phyloP scores from a whole-genome alignment of 2,797 vertebrate species.

The Pseudochromis fuscus region DNA sequence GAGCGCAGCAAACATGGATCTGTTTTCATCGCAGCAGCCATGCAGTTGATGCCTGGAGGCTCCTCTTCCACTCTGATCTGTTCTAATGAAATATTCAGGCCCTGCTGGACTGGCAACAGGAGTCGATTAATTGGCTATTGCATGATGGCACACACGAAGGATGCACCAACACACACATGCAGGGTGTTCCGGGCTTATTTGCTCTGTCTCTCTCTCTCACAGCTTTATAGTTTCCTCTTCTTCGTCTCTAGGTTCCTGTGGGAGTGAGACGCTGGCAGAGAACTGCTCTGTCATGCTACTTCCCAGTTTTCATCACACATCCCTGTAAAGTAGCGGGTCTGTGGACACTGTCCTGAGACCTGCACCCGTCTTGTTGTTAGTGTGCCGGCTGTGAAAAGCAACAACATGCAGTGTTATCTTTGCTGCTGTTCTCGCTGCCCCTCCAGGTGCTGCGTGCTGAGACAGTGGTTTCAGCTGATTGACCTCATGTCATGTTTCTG shows the following conservation, averaged over 20 bases:
- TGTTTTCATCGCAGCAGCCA: background rate
- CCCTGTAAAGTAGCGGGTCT: background rate
- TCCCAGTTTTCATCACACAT: background rate
- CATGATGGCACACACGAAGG: constrained; percentile 25
- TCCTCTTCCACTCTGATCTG: constrained; percentile 68
- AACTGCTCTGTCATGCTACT: background rate
- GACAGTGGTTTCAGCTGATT: background rate
- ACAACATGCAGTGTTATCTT: background rate
- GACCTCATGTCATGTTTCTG: background rate
- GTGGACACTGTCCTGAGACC: background rate
- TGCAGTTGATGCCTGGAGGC: constrained; percentile 20
- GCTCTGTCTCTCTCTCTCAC: constrained; percentile 8
- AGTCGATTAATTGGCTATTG: constrained; percentile 66
- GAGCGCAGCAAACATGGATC: background rate
- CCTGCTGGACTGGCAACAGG: constrained; percentile 53
- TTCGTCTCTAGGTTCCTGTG: constrained; percentile 22
- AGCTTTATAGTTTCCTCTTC: constrained; percentile 47
- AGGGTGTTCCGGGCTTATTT: constrained; percentile 8
- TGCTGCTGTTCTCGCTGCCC: constrained; percentile 2
- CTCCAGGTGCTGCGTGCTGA: background rate
- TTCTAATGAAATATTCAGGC: constrained; percentile 77
- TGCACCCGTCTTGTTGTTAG: background rate
- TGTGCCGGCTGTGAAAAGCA: background rate
- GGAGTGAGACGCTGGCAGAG: background rate
- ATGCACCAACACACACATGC: constrained; percentile 7